A percentile compares a stretch with the other conserved stretches of the same genome.
Evolutionary conservation across 2,113 vertebrate genomes (phyloP).

Genomic region (Pituophis catenifer): DNA sequence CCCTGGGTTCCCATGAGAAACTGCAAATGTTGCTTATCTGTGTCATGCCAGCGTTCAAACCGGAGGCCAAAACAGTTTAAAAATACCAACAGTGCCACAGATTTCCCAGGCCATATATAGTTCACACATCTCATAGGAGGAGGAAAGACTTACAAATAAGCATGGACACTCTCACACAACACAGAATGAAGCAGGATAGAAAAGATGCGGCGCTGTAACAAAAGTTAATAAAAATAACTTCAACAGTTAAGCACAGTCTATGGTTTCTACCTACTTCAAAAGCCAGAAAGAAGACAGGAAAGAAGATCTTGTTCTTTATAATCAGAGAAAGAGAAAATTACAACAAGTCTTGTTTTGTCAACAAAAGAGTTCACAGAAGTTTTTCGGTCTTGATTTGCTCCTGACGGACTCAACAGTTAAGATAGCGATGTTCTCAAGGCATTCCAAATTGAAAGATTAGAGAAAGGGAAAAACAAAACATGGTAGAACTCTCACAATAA

Average conservation of each 20-base stretch:
- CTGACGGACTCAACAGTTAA: conserved; percentile 46
- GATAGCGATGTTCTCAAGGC: conserved; percentile 25
- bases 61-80: conserved; percentile 60
- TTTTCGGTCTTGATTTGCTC: conserved; percentile 45
- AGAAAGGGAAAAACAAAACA: conserved; percentile 11
- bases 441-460: background rate
- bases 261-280: conserved; percentile 69
- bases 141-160: conserved; percentile 64
- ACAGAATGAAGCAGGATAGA: conserved; percentile 36
- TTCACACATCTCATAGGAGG: conserved; percentile 45
- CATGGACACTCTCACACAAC: conserved; percentile 27
- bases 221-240: conserved; percentile 72
- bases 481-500: background rate
- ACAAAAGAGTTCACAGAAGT: conserved; percentile 57
- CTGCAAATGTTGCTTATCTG: conserved; percentile 42
- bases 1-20: conserved; percentile 83
- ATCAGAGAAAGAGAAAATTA: conserved; percentile 73
- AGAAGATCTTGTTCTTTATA: conserved; percentile 74
- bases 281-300: conserved; percentile 67
- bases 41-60: conserved; percentile 62
- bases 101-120: conserved; percentile 81
- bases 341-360: conserved; percentile 75
- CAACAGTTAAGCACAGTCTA: conserved; percentile 36
- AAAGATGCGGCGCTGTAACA: background rate
- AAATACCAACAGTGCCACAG: conserved; percentile 65